These are phyloP conservation scores for Leucophenga maculata DNA, from an alignment of 2,888 invertebrate genomes.

Conservation along the genomic window DNA sequence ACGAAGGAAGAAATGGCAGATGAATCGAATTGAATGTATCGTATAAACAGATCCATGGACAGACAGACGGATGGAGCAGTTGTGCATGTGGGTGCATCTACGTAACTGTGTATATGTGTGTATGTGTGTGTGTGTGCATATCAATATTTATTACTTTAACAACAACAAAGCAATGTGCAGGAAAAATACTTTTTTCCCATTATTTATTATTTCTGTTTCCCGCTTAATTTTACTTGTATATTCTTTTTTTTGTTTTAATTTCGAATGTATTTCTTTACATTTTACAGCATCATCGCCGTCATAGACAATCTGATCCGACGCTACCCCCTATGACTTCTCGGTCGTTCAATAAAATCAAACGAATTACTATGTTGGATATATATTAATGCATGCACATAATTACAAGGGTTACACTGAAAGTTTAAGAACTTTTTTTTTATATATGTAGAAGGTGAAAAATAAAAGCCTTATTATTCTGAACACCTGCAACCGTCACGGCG, in stretches of 20 bases:
- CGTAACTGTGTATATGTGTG: conserved; percentile 21
- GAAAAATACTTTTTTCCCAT: conserved; percentile 46
- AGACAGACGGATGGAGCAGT: conserved; percentile 3
- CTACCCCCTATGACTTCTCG: neutral
- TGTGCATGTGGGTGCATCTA: conserved; percentile 16
- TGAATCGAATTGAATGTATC: neutral
- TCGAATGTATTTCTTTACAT: conserved; percentile 63
- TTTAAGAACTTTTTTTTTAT: neutral
- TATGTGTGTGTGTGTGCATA: conserved; percentile 49
- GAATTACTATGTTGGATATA: conserved; percentile 8
- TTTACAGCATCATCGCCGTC: conserved; percentile 45
- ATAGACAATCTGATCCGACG: neutral
- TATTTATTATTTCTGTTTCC: conserved; percentile 42
- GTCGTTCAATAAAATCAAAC: conserved; percentile 7
- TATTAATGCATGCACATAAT: neutral
- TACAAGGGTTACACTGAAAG: neutral
- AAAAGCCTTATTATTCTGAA: too few relatives aligned
- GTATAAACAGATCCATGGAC: neutral
- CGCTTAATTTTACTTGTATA: neutral
- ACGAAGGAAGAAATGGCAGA: neutral
- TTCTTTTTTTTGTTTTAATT: conserved; percentile 31
- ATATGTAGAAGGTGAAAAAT: neutral
- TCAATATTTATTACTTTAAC: conserved; percentile 61
- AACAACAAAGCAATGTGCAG: conserved; percentile 26
- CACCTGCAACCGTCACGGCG: too few relatives aligned